Percentiles rank a stretch among this genome's conserved stretches.
Conservation (phyloP, 2,113 vertebrate species). For the Quiscalus mexicanus region DNA sequence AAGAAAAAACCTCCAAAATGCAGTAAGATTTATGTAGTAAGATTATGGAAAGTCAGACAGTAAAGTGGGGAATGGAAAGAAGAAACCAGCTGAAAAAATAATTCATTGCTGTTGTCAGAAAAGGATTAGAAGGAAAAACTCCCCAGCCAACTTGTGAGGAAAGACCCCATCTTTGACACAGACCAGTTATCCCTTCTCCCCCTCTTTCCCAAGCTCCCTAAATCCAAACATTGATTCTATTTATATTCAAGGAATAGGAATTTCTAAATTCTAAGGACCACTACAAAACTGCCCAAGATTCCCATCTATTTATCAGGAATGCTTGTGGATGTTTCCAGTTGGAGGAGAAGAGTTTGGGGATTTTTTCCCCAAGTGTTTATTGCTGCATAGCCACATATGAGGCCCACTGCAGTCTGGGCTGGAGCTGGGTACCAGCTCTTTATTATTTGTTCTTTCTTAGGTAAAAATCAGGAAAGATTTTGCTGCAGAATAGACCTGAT, state of each 20-base stretch:
- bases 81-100: not conserved
- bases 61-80: not conserved
- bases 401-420: not conserved
- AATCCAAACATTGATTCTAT: not conserved
- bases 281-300: not conserved
- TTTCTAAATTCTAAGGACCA: not conserved
- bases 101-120: not conserved
- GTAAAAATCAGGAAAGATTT: not conserved
- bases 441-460: not conserved
- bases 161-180: not conserved
- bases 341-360: not conserved
- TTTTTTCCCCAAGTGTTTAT: not conserved
- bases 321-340: not conserved
- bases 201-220: not conserved
- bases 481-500: not conserved
- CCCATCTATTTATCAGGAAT: not conserved
- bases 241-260: not conserved
- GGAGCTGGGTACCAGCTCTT: not conserved
- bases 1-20: not conserved
- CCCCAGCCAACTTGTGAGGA: not conserved
- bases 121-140: not conserved
- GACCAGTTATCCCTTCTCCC: not conserved
- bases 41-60: not conserved
- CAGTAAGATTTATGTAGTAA: not conserved
- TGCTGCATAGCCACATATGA: not conserved